Conservation (phyloP, 1,140 invertebrate species). For the Pogonomyrmex barbatus region DNA sequence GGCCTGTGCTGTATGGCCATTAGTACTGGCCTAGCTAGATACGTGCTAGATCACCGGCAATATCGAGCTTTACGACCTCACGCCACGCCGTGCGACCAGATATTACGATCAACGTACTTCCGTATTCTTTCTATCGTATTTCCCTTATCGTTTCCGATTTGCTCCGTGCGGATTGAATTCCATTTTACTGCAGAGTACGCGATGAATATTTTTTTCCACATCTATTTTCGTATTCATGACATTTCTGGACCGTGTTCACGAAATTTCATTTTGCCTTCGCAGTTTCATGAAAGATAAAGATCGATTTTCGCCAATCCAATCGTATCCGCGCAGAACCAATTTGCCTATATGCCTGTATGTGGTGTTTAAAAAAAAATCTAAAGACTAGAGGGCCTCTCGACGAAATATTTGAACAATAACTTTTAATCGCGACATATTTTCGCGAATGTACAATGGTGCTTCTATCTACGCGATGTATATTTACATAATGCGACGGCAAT, state of each 20-base stretch:
- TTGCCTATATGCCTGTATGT: not conserved
- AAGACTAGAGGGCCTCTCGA: not conserved
- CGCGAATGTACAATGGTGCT: not conserved
- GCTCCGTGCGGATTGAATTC: slow-evolving; percentile 2
- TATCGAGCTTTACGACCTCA: slow-evolving; percentile 42
- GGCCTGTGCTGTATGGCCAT: not conserved
- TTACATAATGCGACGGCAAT: not conserved
- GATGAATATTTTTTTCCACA: slow-evolving; percentile 21
- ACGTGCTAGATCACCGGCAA: slow-evolving; percentile 5
- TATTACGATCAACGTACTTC: not conserved
- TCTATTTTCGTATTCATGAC: slow-evolving; percentile 48
- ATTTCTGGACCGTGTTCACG: not conserved
- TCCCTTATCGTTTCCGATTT: slow-evolving; percentile 19
- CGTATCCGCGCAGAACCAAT: too few relatives aligned
- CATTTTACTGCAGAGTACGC: not conserved
- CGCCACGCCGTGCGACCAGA: not conserved
- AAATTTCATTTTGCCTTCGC: slow-evolving; percentile 24
- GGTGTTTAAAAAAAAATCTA: too few relatives aligned
- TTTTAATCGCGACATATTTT: slow-evolving; percentile 29
- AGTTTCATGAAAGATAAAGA: not conserved
- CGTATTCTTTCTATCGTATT: not conserved
- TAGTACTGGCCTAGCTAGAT: slow-evolving; percentile 1
- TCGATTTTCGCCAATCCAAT: not conserved
- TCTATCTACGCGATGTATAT: not conserved
- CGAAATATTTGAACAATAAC: not conserved